Base-by-base conservation (phyloP, 2,113 vertebrate genomes). In the Corynorhinus townsendii region DNA sequence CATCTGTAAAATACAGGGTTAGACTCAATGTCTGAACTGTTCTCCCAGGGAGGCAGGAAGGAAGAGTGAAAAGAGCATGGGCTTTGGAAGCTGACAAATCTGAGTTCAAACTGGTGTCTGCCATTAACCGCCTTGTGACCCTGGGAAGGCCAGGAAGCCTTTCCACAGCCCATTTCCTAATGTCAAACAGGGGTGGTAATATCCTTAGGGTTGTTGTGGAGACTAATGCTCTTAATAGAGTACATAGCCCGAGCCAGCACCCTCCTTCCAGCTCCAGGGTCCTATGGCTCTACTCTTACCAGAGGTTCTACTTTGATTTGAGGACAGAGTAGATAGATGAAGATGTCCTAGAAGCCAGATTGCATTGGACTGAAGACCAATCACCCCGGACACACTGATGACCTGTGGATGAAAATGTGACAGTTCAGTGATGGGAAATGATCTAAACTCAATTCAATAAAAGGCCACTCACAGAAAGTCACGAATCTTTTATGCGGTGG, bases 301-400 rank as follows among this genome's bases (percentile, higher is more conserved):
- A 30, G 99, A 99, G 38, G 99, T 98, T 97, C 99, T 99, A 84
- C 97, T 99, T 96, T 99, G 99, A 38, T 97, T 98, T 96, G 98
- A 99, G 91, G 98, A 99, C 91, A 99, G 92, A 75, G 98, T 98
- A 83, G 99, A 99, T 87, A 99, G 97, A 96, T 99, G 97, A 97
- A 99, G 98, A 82, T 99, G 98, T 85, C 99, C 99, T 91, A 99
- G 89, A 96, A 99, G 98, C 97, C 98, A 99, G 28, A 99, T 98
- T 81, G 99, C 99, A 97, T 99, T 99, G 96, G 99, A 99, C 97
- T 99, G 99, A 96, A 99, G 98, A 52, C 99, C 99, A 87, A 99
- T 99, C 59, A 99, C 98, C 75, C 99, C 99, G 0, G 99, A 99
- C 96, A 99, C 98, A 35, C 98, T 98, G 76, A 99, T 98, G 93